Percentiles rank a stretch among this genome's conserved stretches.
Evolutionary conservation across 2,113 vertebrate species (phyloP).

Genomic region (Macroglossus sobrinus): DNA sequence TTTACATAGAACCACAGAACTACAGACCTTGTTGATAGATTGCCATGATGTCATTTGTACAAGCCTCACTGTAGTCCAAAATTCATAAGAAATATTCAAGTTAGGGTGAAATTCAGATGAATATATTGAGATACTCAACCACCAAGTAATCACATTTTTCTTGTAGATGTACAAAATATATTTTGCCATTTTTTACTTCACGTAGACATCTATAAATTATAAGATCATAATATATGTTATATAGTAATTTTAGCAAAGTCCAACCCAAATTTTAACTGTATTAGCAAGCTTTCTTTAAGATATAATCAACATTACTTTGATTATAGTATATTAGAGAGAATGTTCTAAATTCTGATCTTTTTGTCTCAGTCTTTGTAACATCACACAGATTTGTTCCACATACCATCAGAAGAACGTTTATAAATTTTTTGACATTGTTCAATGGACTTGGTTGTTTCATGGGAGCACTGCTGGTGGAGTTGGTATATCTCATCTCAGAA

Average conservation of each 20-base stretch:
- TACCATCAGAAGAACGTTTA: conserved; percentile 87
- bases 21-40: neutral
- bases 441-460: conserved; percentile 91
- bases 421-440: conserved; percentile 90
- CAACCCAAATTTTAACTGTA: neutral
- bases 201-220: neutral
- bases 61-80: neutral
- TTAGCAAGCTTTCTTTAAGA: neutral
- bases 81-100: conserved; percentile 25
- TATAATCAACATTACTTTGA: neutral
- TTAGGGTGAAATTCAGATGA: neutral
- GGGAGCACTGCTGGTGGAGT: conserved; percentile 88
- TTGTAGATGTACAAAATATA: neutral
- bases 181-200: neutral
- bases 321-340: neutral
- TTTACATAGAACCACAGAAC: neutral
- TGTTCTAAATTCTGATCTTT: neutral
- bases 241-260: neutral
- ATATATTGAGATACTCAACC: neutral
- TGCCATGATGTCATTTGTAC: neutral
- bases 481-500: conserved; percentile 85
- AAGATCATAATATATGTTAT: neutral
- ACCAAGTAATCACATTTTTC: neutral
- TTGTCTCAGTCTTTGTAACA: conserved; percentile 86
- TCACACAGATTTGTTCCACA: conserved; percentile 87